Evolutionary conservation across 2,113 vertebrate genomes (phyloP), one percentile per base, ranked within the genome.

Genomic region (Shinisaurus crocodilurus): DNA sequence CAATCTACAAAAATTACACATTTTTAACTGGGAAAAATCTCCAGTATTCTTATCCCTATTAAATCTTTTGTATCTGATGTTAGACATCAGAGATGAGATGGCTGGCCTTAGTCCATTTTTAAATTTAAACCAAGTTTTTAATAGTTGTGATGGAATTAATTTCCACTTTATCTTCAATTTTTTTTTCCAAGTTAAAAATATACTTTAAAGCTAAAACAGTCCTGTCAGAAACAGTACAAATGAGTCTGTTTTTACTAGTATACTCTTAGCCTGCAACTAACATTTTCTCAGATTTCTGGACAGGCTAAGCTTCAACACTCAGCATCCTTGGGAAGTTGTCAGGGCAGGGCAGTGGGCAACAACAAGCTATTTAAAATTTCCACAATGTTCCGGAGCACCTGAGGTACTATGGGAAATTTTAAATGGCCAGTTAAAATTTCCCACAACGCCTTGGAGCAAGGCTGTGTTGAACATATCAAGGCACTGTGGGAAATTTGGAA

Each of bases 131-230:
- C 79, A 81, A 54, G 10, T 54, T 75, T 86, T 75, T 40, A 75
- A 75, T 50, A 75, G 54, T 57, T 40, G 12, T 20, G 23, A 43
- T 25, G 40, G 65, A 37, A 48, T 40, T 50, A 13, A 27, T 10
- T 80, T 32, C 32, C 6, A 16, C 32, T 57, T 86, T 54, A 37
- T 57, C 50, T 86, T 40, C n/a, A 37, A 20, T 3, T 72, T 74
- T 48, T 34, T 50, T 72, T 72, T 67, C n/a, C 32, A 72, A 50
- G 16, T 9, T 54, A 48, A 54, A 65, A 43, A 77, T 87, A 12
- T 27, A 45, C 60, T 94, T 93, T 88, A 32, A 72, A 60, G 82
- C 90, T 91, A 70, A n/a, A n/a, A 90, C 1, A 0, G 32, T 77
- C 65, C 25, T 23, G 57, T 76, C 48, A 63, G 40, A 18, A 75